These are phyloP conservation scores for Petrocephalus microphthalmus DNA, from an alignment of 2,113 vertebrate genomes.

Conservation along the genomic window DNA sequence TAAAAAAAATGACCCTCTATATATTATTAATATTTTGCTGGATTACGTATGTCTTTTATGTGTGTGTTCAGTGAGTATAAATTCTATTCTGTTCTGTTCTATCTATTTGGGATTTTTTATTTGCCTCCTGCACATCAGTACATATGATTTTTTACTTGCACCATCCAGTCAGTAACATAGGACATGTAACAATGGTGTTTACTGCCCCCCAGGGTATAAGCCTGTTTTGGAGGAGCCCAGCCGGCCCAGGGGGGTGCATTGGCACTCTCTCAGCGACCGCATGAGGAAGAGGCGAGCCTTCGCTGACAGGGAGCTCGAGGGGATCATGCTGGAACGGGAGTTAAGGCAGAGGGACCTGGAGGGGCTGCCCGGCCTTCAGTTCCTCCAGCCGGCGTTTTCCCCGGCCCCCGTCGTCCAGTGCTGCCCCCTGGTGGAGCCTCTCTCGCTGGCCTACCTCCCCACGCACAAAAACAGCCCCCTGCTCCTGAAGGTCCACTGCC, in stretches of 20 bases:
- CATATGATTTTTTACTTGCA: background rate
- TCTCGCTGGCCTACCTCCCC: constrained; percentile 38
- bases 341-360: constrained; percentile 55
- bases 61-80: background rate
- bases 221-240: constrained; percentile 32
- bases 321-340: constrained; percentile 58
- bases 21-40: background rate
- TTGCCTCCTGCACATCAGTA: background rate
- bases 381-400: constrained; percentile 28
- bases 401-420: constrained; percentile 33
- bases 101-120: background rate
- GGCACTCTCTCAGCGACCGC: constrained; percentile 52
- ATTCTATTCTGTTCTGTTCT: background rate
- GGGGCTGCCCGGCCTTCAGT: constrained; percentile 34
- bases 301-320: constrained; percentile 65
- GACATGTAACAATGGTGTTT: background rate
- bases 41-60: background rate
- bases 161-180: background rate
- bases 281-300: constrained; percentile 62
- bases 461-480: constrained; percentile 44
- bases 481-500: constrained; percentile 51
- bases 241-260: constrained; percentile 44
- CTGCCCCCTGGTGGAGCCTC: constrained; percentile 43
- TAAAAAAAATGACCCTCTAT: background rate
- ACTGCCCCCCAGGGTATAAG: constrained; percentile 42